A percentile compares a stretch with the other conserved stretches of the same genome.
These are phyloP conservation scores for Polia nebulosa DNA, from an alignment of 2,888 invertebrate species.

Conservation along the genomic window DNA sequence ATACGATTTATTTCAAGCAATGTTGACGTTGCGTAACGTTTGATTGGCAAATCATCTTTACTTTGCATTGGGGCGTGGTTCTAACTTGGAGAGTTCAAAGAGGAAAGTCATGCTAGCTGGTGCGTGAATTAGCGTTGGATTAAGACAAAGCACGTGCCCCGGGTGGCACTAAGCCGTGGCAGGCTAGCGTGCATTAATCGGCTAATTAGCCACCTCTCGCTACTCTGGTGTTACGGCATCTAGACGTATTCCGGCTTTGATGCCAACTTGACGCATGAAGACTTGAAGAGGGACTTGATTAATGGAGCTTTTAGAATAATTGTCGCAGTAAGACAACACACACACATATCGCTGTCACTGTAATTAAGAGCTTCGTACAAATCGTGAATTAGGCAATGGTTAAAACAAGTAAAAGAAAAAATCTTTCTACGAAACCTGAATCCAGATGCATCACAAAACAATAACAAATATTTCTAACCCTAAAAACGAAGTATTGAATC, in stretches of 20 bases:
- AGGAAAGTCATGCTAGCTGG: slow-evolving; percentile 28
- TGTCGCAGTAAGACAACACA: slow-evolving; percentile 15
- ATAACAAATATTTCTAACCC: slow-evolving; percentile 32
- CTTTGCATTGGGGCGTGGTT: slow-evolving; percentile 3
- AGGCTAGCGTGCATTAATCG: slow-evolving; percentile 73
- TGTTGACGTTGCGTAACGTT: slow-evolving; percentile 38
- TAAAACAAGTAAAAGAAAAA: not conserved
- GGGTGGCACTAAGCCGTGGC: slow-evolving; percentile 52
- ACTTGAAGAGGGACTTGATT: slow-evolving; percentile 62
- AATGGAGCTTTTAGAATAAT: slow-evolving; percentile 64
- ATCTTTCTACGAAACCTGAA: not conserved
- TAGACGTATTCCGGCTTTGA: slow-evolving; percentile 80
- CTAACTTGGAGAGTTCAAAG: slow-evolving; percentile 13
- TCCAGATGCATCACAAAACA: slow-evolving; percentile 36
- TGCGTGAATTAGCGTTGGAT: slow-evolving; percentile 45
- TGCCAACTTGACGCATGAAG: slow-evolving; percentile 64
- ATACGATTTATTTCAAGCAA: slow-evolving; percentile 52
- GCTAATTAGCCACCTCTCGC: slow-evolving; percentile 77
- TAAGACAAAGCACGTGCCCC: slow-evolving; percentile 58
- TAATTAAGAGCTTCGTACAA: slow-evolving; percentile 1
- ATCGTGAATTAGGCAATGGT: not conserved
- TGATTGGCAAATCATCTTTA: slow-evolving; percentile 21
- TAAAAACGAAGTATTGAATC: slow-evolving; percentile 25
- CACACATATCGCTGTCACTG: not conserved
- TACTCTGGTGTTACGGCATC: slow-evolving; percentile 72